Evolutionary conservation across 2,113 vertebrate species (phyloP).

Genomic region (Emberiza fucata): DNA sequence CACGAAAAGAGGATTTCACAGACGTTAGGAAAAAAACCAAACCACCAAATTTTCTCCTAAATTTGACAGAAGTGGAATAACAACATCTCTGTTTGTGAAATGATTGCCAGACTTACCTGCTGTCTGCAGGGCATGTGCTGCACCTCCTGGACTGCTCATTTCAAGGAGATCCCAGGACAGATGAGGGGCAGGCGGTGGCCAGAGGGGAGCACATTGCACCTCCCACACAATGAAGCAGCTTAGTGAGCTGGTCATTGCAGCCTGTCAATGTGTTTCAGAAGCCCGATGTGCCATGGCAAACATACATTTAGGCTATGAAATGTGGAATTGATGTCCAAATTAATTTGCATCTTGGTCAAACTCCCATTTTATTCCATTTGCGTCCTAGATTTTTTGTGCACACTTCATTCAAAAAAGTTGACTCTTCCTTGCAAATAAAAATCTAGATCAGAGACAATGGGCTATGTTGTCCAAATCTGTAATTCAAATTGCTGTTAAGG

Average conservation of each 20-base stretch:
- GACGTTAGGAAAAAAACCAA: not conserved
- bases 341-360: not conserved
- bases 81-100: not conserved
- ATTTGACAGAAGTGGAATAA: not conserved
- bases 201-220: not conserved
- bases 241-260: not conserved
- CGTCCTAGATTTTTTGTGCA: not conserved
- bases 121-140: rapidly evolving
- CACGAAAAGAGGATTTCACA: not conserved
- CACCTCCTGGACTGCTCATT: not conserved
- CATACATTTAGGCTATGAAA: not conserved
- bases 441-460: not conserved
- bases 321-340: not conserved
- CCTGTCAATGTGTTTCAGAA: not conserved
- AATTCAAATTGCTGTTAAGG: not conserved
- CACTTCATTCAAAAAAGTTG: not conserved
- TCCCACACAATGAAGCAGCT: not conserved
- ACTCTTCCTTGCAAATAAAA: not conserved
- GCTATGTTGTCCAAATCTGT: not conserved
- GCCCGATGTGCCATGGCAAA: not conserved
- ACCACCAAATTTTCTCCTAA: not conserved
- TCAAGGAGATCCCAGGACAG: not conserved
- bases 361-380: not conserved
- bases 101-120: not conserved
- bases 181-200: not conserved